Conservation (phyloP, 2,888 invertebrate species). For the Pediacus dermestoides region DNA sequence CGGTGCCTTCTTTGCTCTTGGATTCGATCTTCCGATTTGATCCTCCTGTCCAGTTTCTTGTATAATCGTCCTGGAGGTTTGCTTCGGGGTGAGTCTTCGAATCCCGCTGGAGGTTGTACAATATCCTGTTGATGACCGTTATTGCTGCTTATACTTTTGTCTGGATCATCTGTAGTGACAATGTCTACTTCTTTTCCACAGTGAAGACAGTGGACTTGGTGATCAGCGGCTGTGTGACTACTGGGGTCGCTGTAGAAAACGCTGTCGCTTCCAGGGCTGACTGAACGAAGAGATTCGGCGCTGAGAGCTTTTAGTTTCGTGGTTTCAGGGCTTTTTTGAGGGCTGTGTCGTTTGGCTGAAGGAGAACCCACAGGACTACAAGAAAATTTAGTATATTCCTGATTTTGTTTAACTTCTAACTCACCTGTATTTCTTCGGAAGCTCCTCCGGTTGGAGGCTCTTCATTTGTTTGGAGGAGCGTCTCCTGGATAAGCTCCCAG, state of each 20-base stretch:
- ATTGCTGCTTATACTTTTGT: slow-evolving; percentile 31
- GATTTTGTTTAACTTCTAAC: not conserved
- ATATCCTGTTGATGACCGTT: slow-evolving; percentile 55
- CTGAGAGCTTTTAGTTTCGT: slow-evolving; percentile 72
- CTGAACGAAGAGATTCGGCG: slow-evolving; percentile 83
- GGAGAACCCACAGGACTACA: slow-evolving; percentile 56
- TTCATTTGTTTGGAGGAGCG: slow-evolving; percentile 54
- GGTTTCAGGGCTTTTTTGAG: slow-evolving; percentile 36
- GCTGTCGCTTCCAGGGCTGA: slow-evolving; percentile 85
- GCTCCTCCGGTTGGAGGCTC: slow-evolving; percentile 46
- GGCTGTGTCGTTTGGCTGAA: slow-evolving; percentile 47
- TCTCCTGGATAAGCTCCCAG: slow-evolving; percentile 59
- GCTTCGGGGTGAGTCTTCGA: slow-evolving; percentile 72
- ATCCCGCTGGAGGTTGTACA: slow-evolving; percentile 84
- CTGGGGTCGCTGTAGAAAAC: slow-evolving; percentile 84
- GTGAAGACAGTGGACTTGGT: slow-evolving; percentile 69
- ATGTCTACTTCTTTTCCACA: slow-evolving; percentile 72
- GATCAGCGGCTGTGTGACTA: slow-evolving; percentile 49
- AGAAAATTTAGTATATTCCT: slow-evolving; percentile 23
- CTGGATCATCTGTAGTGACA: slow-evolving; percentile 46
- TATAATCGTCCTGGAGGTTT: slow-evolving; percentile 58
- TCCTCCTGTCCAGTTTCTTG: slow-evolving; percentile 73
- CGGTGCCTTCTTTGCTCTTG: slow-evolving; percentile 60
- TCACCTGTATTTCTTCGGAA: slow-evolving; percentile 22
- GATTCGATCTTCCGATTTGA: slow-evolving; percentile 69